Evolutionary conservation across 2,113 vertebrate genomes (phyloP).

Genomic region (Nesogale talazaci): DNA sequence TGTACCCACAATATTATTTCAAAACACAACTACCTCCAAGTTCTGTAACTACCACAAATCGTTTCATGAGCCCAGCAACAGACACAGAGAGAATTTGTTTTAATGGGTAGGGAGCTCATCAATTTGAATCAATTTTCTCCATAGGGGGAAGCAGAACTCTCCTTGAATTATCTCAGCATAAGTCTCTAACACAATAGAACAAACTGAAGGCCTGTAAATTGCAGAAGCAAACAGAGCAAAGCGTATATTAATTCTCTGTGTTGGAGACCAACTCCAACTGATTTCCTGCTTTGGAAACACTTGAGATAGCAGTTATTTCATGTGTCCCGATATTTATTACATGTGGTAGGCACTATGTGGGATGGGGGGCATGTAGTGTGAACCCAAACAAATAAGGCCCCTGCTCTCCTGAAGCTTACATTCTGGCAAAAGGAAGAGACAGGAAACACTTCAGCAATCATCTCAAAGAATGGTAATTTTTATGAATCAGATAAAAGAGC

Average conservation of each 20-base stretch:
- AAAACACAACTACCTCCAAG: not conserved
- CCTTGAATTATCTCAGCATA: conserved; percentile 5
- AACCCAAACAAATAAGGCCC: not conserved
- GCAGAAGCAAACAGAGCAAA: not conserved
- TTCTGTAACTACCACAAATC: conserved; percentile 18
- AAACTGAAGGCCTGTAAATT: conserved; percentile 29
- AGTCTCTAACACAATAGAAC: not conserved
- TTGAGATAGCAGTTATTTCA: not conserved
- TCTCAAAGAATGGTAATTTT: not conserved
- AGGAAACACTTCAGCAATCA: conserved; percentile 10
- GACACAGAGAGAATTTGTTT: conserved; percentile 8
- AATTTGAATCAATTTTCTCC: conserved; percentile 28
- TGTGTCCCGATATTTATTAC: not conserved
- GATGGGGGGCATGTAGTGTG: not conserved
- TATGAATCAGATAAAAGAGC: not conserved
- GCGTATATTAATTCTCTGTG: not conserved
- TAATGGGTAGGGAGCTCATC: not conserved
- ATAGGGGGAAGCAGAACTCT: conserved; percentile 7
- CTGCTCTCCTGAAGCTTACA: conserved; percentile 23
- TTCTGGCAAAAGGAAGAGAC: not conserved
- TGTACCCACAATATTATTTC: conserved; percentile 20
- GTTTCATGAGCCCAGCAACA: not conserved
- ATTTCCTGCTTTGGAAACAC: not conserved
- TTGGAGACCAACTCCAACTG: not conserved
- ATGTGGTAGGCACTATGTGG: not conserved